Evolutionary conservation across 1,140 invertebrate genomes (phyloP).

Genomic region (Delia radicum): DNA sequence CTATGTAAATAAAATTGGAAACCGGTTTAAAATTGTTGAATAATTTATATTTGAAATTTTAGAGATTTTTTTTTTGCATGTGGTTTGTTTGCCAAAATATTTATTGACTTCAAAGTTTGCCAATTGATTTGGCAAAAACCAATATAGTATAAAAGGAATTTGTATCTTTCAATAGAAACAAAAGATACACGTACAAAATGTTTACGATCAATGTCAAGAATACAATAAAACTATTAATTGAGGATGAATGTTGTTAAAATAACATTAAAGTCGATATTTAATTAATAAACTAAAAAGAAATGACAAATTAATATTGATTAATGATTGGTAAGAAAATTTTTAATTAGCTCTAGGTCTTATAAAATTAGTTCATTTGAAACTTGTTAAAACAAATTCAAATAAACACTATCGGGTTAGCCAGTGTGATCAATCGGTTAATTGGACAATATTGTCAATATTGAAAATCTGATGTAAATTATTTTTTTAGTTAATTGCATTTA

Average conservation of each 20-base stretch:
- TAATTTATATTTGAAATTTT: neutral
- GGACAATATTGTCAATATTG: too few species aligned
- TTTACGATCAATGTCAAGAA: neutral
- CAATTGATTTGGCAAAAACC: neutral
- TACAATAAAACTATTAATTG: neutral
- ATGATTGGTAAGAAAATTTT: too few species aligned
- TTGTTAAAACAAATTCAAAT: too few species aligned
- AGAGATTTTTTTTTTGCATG: neutral
- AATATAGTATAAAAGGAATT: neutral
- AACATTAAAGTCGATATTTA: too few species aligned
- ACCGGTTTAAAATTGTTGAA: neutral
- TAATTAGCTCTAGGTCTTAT: too few species aligned
- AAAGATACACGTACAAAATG: neutral
- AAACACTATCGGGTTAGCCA: too few species aligned
- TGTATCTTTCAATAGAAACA: neutral
- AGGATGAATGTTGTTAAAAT: neutral
- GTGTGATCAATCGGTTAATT: too few species aligned
- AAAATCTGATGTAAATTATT: too few species aligned
- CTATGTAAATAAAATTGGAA: neutral
- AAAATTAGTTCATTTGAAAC: too few species aligned
- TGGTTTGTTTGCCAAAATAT: neutral
- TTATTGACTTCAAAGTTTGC: neutral
- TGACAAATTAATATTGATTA: too few species aligned
- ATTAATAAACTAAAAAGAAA: too few species aligned
- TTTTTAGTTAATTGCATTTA: too few species aligned